Evolutionary conservation across 2,888 invertebrate genomes (phyloP).

Genomic region (Minunthozetes semirufus): DNA sequence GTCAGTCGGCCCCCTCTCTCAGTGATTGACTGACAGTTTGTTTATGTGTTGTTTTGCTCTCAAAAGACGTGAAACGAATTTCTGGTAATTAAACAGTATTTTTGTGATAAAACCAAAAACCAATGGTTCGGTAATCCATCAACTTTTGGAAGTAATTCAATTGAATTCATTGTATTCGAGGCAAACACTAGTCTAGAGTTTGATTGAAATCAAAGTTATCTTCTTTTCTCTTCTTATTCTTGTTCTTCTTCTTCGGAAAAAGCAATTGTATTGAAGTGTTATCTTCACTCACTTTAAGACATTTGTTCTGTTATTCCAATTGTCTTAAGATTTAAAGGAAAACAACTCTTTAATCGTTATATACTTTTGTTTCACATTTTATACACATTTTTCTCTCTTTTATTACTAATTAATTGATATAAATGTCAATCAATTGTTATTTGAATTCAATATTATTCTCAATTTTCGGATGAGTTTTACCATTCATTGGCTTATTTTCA

Average conservation of each 20-base stretch:
- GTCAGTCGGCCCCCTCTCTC: not conserved
- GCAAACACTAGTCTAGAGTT: not conserved
- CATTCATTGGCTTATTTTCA: too few relatives aligned
- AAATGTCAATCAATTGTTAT: not conserved
- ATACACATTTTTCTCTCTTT: not conserved
- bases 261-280: not conserved
- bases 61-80: not conserved
- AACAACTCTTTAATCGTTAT: not conserved
- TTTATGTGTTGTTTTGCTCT: not conserved
- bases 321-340: too few relatives aligned
- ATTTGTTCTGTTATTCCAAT: not conserved
- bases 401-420: not conserved
- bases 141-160: not conserved
- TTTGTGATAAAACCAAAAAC: constrained; percentile 23
- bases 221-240: not conserved
- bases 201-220: not conserved
- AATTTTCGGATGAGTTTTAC: too few relatives aligned
- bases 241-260: too few relatives aligned
- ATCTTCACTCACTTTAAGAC: not conserved
- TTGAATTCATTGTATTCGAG: not conserved
- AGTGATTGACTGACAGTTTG: not conserved
- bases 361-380: not conserved
- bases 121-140: too few relatives aligned
- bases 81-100: constrained; percentile 7
- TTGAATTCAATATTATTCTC: not conserved